Evolutionary conservation across 2,113 vertebrate species (phyloP).

Genomic region (Ellobius talpinus): DNA sequence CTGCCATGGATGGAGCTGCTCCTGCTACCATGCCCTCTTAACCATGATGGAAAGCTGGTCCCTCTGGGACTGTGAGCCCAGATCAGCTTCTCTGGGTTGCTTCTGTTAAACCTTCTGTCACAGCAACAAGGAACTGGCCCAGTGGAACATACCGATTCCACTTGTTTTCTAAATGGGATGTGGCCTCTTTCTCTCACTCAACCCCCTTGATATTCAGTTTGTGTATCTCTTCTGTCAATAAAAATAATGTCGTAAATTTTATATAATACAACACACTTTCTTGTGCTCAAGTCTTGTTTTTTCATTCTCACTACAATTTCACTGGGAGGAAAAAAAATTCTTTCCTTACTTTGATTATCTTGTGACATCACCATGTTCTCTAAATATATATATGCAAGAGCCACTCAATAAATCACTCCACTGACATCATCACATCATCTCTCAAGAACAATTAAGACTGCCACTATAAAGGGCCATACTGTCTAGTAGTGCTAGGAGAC

Average conservation of each 20-base stretch:
- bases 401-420: neutral
- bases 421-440: neutral
- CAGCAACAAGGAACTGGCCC: neutral
- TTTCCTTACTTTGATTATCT: neutral
- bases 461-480: neutral
- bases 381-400: conserved; percentile 18
- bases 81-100: neutral
- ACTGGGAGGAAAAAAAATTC: conserved; percentile 16
- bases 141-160: neutral
- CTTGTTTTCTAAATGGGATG: neutral
- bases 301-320: conserved; percentile 39
- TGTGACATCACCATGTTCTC: neutral
- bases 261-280: neutral
- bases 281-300: neutral
- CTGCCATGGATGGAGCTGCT: neutral
- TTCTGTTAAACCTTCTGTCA: neutral
- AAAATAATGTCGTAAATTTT: neutral
- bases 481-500: neutral
- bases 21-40: neutral
- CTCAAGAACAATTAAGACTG: neutral
- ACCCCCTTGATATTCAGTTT: neutral
- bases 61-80: neutral
- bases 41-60: too few species aligned
- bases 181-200: neutral
- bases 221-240: neutral